Percentiles rank a stretch among this genome's conserved stretches.
These are phyloP conservation scores for Tamandua tetradactyla DNA, from an alignment of 2,797 vertebrate species.

Conservation along the genomic window DNA sequence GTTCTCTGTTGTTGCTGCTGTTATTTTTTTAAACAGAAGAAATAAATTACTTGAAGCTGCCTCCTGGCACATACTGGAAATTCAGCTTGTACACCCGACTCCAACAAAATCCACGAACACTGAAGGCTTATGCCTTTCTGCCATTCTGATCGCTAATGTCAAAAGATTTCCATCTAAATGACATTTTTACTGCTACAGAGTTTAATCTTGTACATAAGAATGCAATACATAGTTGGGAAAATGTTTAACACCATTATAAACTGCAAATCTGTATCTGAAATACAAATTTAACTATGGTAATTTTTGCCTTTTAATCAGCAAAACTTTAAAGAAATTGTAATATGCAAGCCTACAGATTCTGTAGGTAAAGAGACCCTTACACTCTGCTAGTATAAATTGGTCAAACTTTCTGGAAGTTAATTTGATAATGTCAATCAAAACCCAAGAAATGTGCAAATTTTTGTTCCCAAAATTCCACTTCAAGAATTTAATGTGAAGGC, in stretches of 20 bases:
- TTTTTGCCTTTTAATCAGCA: slow-evolving; percentile 33
- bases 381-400: background rate
- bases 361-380: background rate
- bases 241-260: background rate
- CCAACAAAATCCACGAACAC: background rate
- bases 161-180: slow-evolving; percentile 24
- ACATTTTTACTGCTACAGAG: background rate
- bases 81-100: background rate
- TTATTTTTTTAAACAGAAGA: slow-evolving; percentile 53
- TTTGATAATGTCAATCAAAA: background rate
- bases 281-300: background rate
- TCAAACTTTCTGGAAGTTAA: background rate
- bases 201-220: background rate
- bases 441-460: background rate
- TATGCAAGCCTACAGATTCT: background rate
- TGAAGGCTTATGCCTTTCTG: background rate
- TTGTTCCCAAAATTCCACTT: slow-evolving; percentile 5
- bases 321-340: background rate
- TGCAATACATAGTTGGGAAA: background rate
- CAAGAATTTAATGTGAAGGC: background rate
- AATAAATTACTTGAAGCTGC: slow-evolving; percentile 63
- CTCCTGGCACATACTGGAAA: slow-evolving; percentile 38
- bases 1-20: background rate
- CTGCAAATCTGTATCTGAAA: background rate
- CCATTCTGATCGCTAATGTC: background rate